Conservation (phyloP, 2,888 invertebrate species). For the Synanthedon andrenaeformis region DNA sequence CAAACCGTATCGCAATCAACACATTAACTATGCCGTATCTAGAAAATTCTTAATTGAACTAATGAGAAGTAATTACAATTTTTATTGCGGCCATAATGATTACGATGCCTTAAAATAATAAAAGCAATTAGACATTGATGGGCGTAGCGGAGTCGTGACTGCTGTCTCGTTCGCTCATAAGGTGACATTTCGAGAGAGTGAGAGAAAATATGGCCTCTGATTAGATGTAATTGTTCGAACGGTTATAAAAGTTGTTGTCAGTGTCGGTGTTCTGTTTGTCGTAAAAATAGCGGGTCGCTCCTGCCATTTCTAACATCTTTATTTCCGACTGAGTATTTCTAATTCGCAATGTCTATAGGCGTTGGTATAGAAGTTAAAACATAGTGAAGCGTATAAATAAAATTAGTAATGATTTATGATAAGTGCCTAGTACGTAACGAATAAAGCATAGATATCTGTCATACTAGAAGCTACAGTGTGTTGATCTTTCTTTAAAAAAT, state of each 20-base stretch:
- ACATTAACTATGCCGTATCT: constrained; percentile 64
- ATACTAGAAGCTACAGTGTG: too few species aligned
- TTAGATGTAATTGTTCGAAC: constrained; percentile 69
- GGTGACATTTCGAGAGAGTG: constrained; percentile 21
- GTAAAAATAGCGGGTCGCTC: constrained; percentile 57
- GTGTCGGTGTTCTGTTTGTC: constrained; percentile 64
- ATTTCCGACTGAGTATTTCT: constrained; percentile 4
- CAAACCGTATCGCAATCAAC: constrained; percentile 56
- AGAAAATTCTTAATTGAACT: constrained; percentile 71
- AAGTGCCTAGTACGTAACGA: too few species aligned
- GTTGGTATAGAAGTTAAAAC: background rate
- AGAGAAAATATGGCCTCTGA: constrained; percentile 34
- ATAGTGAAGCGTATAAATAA: too few species aligned
- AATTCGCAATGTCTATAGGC: background rate
- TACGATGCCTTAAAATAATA: constrained; percentile 72
- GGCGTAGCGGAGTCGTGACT: constrained; percentile 47
- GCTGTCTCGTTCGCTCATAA: constrained; percentile 38
- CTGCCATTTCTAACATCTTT: constrained; percentile 15
- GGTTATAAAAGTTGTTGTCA: constrained; percentile 69
- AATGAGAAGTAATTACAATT: constrained; percentile 71
- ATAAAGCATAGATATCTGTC: too few species aligned
- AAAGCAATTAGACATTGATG: constrained; percentile 70
- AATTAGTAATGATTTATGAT: too few species aligned
- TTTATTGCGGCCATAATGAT: constrained; percentile 69
- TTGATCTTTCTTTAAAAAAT: too few species aligned